These are phyloP conservation scores for Spialia ferax DNA, from an alignment of 2,888 invertebrate species.

Conservation along the genomic window DNA sequence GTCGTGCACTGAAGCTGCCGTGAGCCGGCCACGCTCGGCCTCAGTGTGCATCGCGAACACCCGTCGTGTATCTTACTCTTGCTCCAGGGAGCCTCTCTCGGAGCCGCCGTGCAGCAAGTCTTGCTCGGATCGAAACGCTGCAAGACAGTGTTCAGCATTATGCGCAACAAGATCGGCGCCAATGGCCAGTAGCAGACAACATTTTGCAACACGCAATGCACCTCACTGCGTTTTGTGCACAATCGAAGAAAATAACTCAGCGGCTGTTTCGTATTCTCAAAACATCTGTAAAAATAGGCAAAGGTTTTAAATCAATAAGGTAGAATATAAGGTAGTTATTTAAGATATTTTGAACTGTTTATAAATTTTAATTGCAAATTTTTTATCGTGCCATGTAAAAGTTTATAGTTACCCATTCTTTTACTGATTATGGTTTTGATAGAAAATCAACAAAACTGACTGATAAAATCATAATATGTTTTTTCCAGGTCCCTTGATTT, in stretches of 20 bases:
- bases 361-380: not conserved
- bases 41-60: constrained; percentile 21
- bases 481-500: too few relatives aligned
- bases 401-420: not conserved
- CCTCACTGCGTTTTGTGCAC: constrained; percentile 32
- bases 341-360: not conserved
- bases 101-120: not conserved
- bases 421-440: not conserved
- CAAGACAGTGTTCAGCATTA: constrained; percentile 13
- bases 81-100: not conserved
- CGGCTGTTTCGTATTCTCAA: not conserved
- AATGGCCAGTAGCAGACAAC: not conserved
- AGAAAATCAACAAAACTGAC: not conserved
- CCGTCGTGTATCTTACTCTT: not conserved
- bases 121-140: not conserved
- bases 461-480: constrained; percentile 3
- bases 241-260: constrained; percentile 25
- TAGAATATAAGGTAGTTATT: not conserved
- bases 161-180: not conserved
- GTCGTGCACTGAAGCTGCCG: not conserved
- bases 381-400: not conserved
- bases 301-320: constrained; percentile 23
- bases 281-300: constrained; percentile 9
- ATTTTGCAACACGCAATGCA: not conserved
- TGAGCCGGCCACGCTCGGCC: constrained; percentile 19